Evolutionary conservation across 1,140 invertebrate genomes (phyloP).

Genomic region (Bombus confusus): DNA sequence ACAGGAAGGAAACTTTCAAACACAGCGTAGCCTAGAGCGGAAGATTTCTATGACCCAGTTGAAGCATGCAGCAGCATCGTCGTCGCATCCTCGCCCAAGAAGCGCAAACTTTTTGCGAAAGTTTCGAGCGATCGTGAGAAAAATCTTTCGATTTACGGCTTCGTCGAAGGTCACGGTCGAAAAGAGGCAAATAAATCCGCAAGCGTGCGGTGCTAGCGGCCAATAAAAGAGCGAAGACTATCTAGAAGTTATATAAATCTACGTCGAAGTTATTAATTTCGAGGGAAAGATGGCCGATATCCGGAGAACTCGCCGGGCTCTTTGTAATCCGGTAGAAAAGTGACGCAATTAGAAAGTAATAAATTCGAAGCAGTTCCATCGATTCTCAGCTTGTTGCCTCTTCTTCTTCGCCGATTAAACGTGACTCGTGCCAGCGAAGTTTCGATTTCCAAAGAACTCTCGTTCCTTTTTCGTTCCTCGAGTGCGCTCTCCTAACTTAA

Average conservation of each 20-base stretch:
- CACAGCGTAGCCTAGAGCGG: background rate
- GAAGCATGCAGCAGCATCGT: background rate
- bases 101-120: constrained; percentile 49
- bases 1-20: background rate
- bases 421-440: background rate
- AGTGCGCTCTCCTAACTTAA: constrained; percentile 21
- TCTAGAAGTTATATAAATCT: too few species aligned
- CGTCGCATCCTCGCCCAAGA: constrained; percentile 21
- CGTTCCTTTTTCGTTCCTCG: background rate
- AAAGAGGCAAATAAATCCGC: constrained; percentile 51
- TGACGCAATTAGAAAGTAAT: background rate
- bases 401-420: constrained; percentile 5
- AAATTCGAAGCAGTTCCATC: background rate
- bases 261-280: constrained; percentile 16
- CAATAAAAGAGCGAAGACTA: background rate
- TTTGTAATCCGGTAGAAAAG: background rate
- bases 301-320: too few species aligned
- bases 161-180: constrained; percentile 60
- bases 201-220: too few species aligned
- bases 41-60: constrained; percentile 60
- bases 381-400: background rate
- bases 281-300: background rate
- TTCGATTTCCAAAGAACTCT: background rate
- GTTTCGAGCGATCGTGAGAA: constrained; percentile 15
- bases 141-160: constrained; percentile 3